Evolutionary conservation across 2,797 vertebrate species (phyloP).

Genomic region (Orestias chungarensis): DNA sequence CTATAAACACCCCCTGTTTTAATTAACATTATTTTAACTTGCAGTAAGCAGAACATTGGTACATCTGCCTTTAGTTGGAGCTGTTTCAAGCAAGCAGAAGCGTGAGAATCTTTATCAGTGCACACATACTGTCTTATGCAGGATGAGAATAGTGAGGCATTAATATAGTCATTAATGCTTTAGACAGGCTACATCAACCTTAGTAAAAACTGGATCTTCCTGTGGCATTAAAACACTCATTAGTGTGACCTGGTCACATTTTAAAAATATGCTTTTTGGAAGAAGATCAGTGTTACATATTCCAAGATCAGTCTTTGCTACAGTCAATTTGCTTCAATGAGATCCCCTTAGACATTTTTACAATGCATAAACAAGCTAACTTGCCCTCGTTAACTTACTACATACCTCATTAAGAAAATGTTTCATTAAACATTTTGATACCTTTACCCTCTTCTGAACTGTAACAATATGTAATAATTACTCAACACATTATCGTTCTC

Average conservation of each 20-base stretch:
- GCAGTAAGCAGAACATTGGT: too few species aligned
- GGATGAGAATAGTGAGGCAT: too few species aligned
- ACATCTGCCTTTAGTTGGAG: too few species aligned
- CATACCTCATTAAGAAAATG: neutral
- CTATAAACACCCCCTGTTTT: too few species aligned
- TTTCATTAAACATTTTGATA: neutral
- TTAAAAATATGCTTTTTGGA: neutral
- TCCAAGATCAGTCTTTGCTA: neutral
- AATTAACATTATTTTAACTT: too few species aligned
- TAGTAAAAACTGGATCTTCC: too few species aligned
- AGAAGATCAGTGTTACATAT: neutral
- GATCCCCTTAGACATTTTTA: neutral
- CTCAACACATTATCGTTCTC: neutral
- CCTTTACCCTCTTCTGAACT: neutral
- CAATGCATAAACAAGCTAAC: neutral
- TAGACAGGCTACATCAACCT: too few species aligned
- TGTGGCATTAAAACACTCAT: neutral
- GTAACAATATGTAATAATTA: neutral
- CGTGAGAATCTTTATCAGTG: too few species aligned
- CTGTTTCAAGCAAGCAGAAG: too few species aligned
- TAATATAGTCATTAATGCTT: too few species aligned
- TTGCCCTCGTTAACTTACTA: neutral
- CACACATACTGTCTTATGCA: too few species aligned
- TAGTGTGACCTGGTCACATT: neutral
- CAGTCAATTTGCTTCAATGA: neutral